phyloP scores from a whole-genome alignment of 2,113 vertebrate species.

The Phylloscopus trochiloides region DNA sequence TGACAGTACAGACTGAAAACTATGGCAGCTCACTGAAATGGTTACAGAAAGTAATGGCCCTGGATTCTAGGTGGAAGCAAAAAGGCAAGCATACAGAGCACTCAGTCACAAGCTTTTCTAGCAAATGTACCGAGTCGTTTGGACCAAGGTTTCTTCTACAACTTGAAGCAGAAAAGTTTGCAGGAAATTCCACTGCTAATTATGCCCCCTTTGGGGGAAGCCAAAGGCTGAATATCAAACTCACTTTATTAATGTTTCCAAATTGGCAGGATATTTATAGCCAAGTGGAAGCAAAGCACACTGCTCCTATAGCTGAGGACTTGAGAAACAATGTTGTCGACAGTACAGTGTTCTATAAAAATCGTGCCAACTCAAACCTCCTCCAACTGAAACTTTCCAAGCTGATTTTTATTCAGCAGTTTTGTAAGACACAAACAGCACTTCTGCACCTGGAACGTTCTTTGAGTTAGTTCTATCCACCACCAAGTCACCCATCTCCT shows the following conservation, averaged over 20 bases:
- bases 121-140: slow-evolving; percentile 21
- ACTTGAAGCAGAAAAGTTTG: slow-evolving; percentile 7
- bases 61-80: slow-evolving; percentile 76
- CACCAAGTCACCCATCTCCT: not conserved
- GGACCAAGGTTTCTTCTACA: slow-evolving; percentile 33
- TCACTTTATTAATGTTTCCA: not conserved
- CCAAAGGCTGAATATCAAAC: not conserved
- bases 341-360: not conserved
- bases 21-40: slow-evolving; percentile 98
- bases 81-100: slow-evolving; percentile 80
- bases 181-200: slow-evolving; percentile 1
- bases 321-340: not conserved
- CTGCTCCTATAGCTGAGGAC: not conserved
- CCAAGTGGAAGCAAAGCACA: not conserved
- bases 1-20: slow-evolving; percentile 88
- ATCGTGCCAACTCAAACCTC: not conserved
- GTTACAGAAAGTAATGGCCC: slow-evolving; percentile 83
- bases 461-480: not conserved
- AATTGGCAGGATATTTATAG: not conserved
- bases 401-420: not conserved
- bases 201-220: not conserved
- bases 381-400: not conserved
- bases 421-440: not conserved
- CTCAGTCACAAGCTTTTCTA: slow-evolving; percentile 68
- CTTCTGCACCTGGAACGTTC: not conserved